Evolutionary conservation across 1,140 invertebrate species (phyloP).

Genomic region (Papilio glaucus): DNA sequence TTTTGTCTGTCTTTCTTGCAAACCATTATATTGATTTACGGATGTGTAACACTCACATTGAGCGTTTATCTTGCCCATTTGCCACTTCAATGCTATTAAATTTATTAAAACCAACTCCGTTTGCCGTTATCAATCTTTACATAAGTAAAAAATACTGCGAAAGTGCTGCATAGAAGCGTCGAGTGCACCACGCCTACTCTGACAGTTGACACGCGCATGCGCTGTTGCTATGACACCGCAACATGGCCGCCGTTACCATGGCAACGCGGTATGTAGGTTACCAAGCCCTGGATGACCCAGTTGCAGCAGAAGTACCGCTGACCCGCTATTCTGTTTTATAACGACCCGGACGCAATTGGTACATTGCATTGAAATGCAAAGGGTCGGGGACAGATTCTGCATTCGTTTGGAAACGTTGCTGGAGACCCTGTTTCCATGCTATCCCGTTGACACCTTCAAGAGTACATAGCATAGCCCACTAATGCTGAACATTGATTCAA

Average conservation of each 20-base stretch:
- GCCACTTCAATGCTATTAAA: too few relatives aligned
- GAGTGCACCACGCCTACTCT: conserved; percentile 46
- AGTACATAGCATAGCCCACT: too few relatives aligned
- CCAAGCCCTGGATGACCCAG: conserved; percentile 47
- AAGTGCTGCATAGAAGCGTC: not conserved
- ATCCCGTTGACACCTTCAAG: too few relatives aligned
- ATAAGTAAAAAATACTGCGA: not conserved
- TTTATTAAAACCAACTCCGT: too few relatives aligned
- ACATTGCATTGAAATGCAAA: not conserved
- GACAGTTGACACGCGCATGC: conserved; percentile 43
- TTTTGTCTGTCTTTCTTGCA: too few relatives aligned
- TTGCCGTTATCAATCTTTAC: too few relatives aligned
- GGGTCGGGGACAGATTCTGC: not conserved
- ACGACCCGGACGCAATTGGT: not conserved
- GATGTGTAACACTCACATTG: too few relatives aligned
- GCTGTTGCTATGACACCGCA: conserved; percentile 54
- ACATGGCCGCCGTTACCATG: conserved; percentile 53
- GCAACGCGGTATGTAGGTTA: conserved; percentile 52
- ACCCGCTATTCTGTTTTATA: conserved; percentile 39
- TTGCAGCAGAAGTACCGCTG: conserved; percentile 24
- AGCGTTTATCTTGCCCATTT: too few relatives aligned
- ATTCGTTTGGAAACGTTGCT: too few relatives aligned
- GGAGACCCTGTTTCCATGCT: too few relatives aligned
- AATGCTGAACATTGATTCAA: too few relatives aligned
- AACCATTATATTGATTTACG: too few relatives aligned